Base-by-base conservation (phyloP, 2,113 vertebrate species). In the Heptranchias perlo region DNA sequence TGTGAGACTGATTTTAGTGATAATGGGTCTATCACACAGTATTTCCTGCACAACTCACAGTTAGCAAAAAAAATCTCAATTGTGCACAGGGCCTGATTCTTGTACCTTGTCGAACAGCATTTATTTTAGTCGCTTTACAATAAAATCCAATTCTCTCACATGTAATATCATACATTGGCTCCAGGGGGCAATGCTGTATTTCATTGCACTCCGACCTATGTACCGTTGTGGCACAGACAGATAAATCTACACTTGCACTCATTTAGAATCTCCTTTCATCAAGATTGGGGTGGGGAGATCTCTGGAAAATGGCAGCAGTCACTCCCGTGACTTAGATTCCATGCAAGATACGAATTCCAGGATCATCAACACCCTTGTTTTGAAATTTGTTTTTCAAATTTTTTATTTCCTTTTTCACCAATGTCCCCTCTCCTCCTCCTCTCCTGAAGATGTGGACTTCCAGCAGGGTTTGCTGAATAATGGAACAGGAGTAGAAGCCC, bases 181-280 rank as follows among this genome's bases (percentile, higher is more conserved):
- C 94, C 64, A 95, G 94, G 65, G 94, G 94, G 64, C 94, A 69
- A 49, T 95, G 94, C 65, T 95, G 94, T 31, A 95, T 95, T 95
- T 95, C 94, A 47, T 13, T 47, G 65, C 65, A 49, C 62, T 64
- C 3, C 35, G 35, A 23, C 31, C 61, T 11, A 25, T 87, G 84
- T 52, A 49, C 84, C 8, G 35, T 5, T 61, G 58, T 39, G 58
- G 6, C 89, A n/a, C 54, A 35, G n/a, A 47, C 94, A 47, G n/a
- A 44, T 62, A n/a, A 94, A 94, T 65, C 18, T 23, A 82, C 39
- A 21, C 47, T 64, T 93, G 28, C n/a, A 65, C 62, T 94, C 2
- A 39, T 10, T 21, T 18, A 62, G 61, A 25, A 47, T 94, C n/a
- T 47, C 10, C 92, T 44, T 67, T 65, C 62, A 47, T 28, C 5